Conservation (phyloP, 2,113 vertebrate genomes). For the Aythya baeri region DNA sequence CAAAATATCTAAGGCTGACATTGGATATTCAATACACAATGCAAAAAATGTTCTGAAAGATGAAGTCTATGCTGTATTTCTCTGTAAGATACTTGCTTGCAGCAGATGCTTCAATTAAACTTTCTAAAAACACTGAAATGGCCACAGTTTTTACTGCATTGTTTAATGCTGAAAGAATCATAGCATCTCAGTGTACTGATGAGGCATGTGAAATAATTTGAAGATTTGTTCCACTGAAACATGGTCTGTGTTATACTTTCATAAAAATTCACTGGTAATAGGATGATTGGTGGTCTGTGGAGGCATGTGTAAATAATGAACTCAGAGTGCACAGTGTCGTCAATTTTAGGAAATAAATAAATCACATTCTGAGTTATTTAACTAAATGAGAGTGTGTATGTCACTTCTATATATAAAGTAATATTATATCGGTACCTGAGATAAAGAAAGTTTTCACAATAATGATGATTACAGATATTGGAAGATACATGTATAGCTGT, state of each 20-base stretch:
- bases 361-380: neutral
- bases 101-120: neutral
- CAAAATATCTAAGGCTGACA: neutral
- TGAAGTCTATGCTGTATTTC: neutral
- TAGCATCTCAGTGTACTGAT: neutral
- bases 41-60: neutral
- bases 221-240: neutral
- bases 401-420: neutral
- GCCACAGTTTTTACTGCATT: neutral
- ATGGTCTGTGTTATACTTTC: neutral
- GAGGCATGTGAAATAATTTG: neutral
- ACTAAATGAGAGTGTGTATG: neutral
- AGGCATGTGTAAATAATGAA: neutral
- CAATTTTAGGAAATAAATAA: constrained; percentile 1
- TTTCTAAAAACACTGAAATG: neutral
- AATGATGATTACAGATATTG: neutral
- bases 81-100: neutral
- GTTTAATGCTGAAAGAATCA: neutral
- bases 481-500: fast-evolving
- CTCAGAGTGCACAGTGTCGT: neutral
- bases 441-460: neutral
- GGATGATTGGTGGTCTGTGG: neutral
- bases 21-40: neutral
- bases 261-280: neutral
- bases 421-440: neutral